phyloP scores from a whole-genome alignment of 2,888 invertebrate genomes.

The Philaethria dido region DNA sequence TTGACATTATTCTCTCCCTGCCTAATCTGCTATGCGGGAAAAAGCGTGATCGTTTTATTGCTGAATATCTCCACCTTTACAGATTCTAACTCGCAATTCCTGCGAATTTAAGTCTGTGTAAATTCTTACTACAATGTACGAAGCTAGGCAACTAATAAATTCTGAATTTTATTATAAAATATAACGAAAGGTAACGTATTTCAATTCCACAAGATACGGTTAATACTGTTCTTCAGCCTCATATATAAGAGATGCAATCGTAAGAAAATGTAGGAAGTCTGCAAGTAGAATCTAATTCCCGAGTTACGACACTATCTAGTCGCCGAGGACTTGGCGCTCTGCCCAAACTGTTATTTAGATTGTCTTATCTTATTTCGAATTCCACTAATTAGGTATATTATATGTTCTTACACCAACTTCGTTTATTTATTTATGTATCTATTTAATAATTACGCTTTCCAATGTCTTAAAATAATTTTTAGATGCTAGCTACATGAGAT shows the following conservation, averaged over 20 bases:
- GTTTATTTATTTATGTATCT: not conserved
- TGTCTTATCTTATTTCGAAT: conserved; percentile 39
- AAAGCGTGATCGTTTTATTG: too few species aligned
- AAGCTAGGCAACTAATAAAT: not conserved
- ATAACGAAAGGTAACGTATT: conserved; percentile 19
- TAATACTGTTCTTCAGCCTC: conserved; percentile 30
- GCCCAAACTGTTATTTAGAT: conserved; percentile 44
- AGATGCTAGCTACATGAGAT: too few species aligned
- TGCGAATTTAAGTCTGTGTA: too few species aligned
- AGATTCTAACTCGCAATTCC: too few species aligned
- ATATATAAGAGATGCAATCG: conserved; percentile 46
- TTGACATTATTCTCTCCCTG: too few species aligned
- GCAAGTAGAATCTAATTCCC: conserved; percentile 46
- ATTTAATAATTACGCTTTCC: too few species aligned
- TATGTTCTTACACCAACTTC: not conserved
- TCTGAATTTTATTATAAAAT: not conserved
- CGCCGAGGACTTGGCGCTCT: conserved; percentile 44
- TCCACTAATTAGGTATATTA: conserved; percentile 40
- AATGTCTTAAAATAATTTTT: too few species aligned
- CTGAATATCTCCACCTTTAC: too few species aligned
- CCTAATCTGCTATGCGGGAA: too few species aligned
- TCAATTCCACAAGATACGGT: conserved; percentile 22
- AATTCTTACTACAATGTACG: not conserved
- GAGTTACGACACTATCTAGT: conserved; percentile 44
- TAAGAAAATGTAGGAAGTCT: conserved; percentile 49